Conservation (phyloP, 1,140 invertebrate genomes). For the Teleopsis dalmanni region DNA sequence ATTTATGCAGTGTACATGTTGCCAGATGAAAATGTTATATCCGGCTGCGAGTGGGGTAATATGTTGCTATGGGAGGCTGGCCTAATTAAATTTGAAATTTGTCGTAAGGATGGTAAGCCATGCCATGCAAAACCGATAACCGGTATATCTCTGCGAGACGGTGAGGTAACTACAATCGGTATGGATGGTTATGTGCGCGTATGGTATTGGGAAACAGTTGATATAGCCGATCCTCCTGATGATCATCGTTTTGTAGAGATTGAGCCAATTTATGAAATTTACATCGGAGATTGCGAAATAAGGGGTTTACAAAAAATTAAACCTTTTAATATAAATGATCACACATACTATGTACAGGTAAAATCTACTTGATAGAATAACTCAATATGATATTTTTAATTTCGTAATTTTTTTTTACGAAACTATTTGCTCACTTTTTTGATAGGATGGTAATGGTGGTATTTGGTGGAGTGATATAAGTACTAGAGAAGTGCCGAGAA, state of each 20-base stretch:
- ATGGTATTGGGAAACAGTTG: slow-evolving; percentile 83
- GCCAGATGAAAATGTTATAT: slow-evolving; percentile 79
- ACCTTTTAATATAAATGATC: slow-evolving; percentile 23
- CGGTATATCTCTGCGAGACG: slow-evolving; percentile 62
- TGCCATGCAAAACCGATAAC: slow-evolving; percentile 68
- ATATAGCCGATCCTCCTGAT: slow-evolving; percentile 68
- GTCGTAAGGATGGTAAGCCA: slow-evolving; percentile 56
- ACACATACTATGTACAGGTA: slow-evolving; percentile 32
- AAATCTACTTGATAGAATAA: background rate
- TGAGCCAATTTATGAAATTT: slow-evolving; percentile 71
- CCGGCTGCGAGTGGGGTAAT: slow-evolving; percentile 83
- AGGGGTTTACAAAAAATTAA: slow-evolving; percentile 30
- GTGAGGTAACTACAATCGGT: slow-evolving; percentile 57
- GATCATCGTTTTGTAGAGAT: slow-evolving; percentile 71
- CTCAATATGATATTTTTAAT: background rate
- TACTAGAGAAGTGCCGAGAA: slow-evolving; percentile 50
- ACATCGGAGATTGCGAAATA: slow-evolving; percentile 32
- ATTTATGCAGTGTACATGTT: slow-evolving; percentile 75
- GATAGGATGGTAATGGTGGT: slow-evolving; percentile 69
- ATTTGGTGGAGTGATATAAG: slow-evolving; percentile 73
- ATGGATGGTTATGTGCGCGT: slow-evolving; percentile 74
- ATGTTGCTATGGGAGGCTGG: slow-evolving; percentile 82
- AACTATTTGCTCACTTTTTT: background rate
- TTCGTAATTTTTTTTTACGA: background rate
- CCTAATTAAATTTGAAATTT: slow-evolving; percentile 74